phyloP scores from a whole-genome alignment of 1,140 invertebrate species.

The Diabrotica undecimpunctata region DNA sequence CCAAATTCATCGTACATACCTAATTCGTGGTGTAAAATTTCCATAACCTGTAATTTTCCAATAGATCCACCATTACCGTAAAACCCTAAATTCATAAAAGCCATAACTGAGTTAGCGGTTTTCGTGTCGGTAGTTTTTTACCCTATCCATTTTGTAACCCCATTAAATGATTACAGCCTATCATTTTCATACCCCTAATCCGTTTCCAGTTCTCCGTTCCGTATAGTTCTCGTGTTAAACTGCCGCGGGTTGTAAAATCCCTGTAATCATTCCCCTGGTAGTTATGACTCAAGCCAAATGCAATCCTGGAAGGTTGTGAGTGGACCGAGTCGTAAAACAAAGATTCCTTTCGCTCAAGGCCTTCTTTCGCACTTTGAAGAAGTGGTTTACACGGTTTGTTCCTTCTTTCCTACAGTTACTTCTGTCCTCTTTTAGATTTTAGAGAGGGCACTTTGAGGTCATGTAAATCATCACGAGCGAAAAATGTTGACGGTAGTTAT shows the following conservation, averaged over 20 bases:
- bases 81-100: slow-evolving; percentile 3
- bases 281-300: slow-evolving; percentile 32
- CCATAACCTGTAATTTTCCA: no score
- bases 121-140: background rate
- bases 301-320: slow-evolving; percentile 29
- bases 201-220: background rate
- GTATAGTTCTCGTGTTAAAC: slow-evolving; percentile 1
- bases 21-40: no score
- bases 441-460: background rate
- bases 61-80: background rate
- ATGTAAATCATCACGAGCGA: background rate
- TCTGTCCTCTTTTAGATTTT: background rate
- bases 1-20: no score
- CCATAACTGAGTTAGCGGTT: background rate
- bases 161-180: background rate
- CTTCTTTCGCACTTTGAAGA: slow-evolving; percentile 9
- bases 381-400: background rate
- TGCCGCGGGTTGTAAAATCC: slow-evolving; percentile 26
- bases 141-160: background rate
- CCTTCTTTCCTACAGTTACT: background rate
- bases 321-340: slow-evolving; percentile 32
- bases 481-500: background rate
- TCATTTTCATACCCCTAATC: slow-evolving; percentile 4
- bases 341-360: slow-evolving; percentile 26
- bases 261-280: slow-evolving; percentile 32